Percentiles rank a stretch among this genome's conserved stretches.
Conservation (phyloP, 2,888 invertebrate genomes). For the Syritta pipiens region DNA sequence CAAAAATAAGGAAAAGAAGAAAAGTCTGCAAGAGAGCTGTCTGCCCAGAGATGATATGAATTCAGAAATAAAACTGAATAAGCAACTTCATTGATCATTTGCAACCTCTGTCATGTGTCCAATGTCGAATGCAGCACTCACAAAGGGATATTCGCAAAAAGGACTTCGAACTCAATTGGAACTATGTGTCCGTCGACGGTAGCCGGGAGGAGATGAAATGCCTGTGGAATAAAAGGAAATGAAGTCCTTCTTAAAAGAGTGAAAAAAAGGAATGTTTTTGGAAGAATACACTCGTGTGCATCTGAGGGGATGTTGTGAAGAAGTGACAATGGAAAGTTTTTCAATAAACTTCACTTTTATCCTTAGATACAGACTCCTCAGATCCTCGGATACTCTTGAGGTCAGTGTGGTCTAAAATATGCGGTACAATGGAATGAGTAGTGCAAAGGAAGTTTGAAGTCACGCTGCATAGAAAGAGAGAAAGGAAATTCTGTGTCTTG, state of each 20-base stretch:
- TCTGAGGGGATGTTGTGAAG: too few relatives aligned
- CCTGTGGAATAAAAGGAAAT: conserved; percentile 68
- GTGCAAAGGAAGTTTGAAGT: too few relatives aligned
- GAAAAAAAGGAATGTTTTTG: conserved; percentile 65
- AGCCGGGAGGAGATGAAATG: conserved; percentile 11
- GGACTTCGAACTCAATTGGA: conserved; percentile 63
- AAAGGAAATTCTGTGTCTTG: too few relatives aligned
- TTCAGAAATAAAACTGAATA: conserved; percentile 50
- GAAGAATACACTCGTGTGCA: conserved; percentile 53
- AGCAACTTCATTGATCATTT: conserved; percentile 65
- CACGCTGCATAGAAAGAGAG: too few relatives aligned
- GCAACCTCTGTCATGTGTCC: conserved; percentile 66
- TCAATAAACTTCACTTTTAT: conserved; percentile 30
- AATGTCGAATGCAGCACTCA: conserved; percentile 45
- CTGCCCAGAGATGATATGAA: background rate
- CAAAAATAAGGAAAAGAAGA: too few relatives aligned
- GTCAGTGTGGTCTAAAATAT: too few relatives aligned
- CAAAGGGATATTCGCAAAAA: conserved; percentile 46
- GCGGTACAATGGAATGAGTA: too few relatives aligned
- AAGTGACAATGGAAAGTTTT: conserved; percentile 63
- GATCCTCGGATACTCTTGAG: too few relatives aligned
- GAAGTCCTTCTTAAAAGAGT: conserved; percentile 64
- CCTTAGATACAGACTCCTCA: too few relatives aligned
- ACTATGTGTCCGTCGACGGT: conserved; percentile 11
- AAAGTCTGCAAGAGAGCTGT: background rate